Base-by-base conservation (phyloP, 2,888 invertebrate genomes). In the Drosophila koepferae region DNA sequence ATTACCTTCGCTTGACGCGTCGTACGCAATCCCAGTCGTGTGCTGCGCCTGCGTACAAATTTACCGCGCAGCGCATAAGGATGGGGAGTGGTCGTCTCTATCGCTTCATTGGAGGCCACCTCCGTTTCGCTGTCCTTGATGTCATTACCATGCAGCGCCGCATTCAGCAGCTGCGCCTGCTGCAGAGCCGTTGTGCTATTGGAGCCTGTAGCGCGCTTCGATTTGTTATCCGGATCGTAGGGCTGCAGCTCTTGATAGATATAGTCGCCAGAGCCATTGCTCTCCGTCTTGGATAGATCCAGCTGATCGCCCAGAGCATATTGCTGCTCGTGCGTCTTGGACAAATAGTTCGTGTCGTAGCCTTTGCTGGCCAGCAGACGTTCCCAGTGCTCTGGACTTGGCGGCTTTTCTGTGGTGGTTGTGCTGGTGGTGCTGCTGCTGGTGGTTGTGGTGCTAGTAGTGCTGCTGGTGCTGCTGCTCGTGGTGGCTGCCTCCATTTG, bases 11-110 rank as follows among this genome's bases (percentile, higher is more conserved):
- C 69, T 36, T 87, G 81, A 0, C 88, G 81, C 7, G 88, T 55
- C 7, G 76, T 59, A 0, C 89, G 72, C 53, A 66, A 8, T 8
- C 44, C 58, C 46, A 44, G 38, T n/a, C 71, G 65, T 5, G 75
- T 76, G 72, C 88, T 83, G 7, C 88, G 71, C 2, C 86, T 44
- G 0, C 79, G 70, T 54, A 85, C 49, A 65, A 90, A 91, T 68
- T 91, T 90, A 0, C 91, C 92, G 44, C 91, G 81, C 73, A 89
- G 12, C 0, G 82, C 84, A 67, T 91, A 91, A 0, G 90, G 84
- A 9, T 80, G 74, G 4, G 77, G 68, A 0, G 87, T 85, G 3
- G 53, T 38, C 28, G 40, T 54, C 0, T 16, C 41, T 2, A 40
- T 48, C 38, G 2, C 28, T 70, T 49, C 40, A 65, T 56, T n/a